Evolutionary conservation across 2,797 vertebrate genomes (phyloP), one percentile per base, ranked within the genome.

Genomic region (Malacoctenus gilli): DNA sequence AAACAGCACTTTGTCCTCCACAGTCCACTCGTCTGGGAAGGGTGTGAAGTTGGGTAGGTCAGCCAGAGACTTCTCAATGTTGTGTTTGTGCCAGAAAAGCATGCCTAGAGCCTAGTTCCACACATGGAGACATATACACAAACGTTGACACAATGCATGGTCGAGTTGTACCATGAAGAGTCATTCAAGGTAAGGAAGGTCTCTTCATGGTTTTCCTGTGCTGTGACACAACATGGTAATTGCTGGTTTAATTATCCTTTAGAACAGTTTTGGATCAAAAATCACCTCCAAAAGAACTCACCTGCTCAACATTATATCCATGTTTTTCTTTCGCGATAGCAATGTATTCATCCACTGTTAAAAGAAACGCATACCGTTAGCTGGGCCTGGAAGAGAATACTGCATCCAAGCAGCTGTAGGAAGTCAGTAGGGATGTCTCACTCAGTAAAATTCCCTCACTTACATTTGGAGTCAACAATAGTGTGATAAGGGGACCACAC

Each of bases 41-140:
- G 96, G 97, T 2, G 97, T 99, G 88, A 98, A 99, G 88, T 98
- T 99, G 0, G 96, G 95, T 38, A 98, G 92, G 84, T 98, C 97
- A 1, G 96, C 96, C 69, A 98, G 91, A 60, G 97, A 98, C 88
- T 95, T 96, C 89, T 98, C 97, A 32, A 98, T 96, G 87, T 97
- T 96, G 91, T 99, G 97, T 70, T 98, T 98, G 87, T 99, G 97
- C 96, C 97, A 99, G 90, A 99, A 99, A 67, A 99, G 89, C 97
- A 99, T 99, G 52, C 97, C 96, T 16, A 99, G 92, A 34, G 96
- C 97, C 96, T 99, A 89, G 36, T 31, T 0, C 36, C 38, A 46
- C 22, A 44, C 34, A 34, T 11, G 18, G 25, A 60, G 14, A 44
- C 34, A 44, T 14, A 36, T 4, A 23, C 8, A 18, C 31, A 41